Evolutionary conservation across 2,888 invertebrate species (phyloP), one percentile per base, ranked within the genome.

Genomic region (Acanthoscelides obtectus): DNA sequence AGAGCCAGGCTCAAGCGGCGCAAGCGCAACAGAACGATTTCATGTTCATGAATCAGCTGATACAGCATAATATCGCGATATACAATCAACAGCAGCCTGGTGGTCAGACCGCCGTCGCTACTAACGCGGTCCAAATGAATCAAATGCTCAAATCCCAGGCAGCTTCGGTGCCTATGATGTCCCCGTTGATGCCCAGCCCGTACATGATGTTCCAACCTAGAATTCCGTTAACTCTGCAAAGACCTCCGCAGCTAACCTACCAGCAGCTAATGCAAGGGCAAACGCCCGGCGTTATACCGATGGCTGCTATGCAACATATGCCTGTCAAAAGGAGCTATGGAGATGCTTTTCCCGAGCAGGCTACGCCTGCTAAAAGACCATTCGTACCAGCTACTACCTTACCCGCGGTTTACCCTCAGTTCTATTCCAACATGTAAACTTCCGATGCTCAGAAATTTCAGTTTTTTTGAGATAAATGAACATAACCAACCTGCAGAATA

Each of bases 1-100:
- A 92, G 78, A 90, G 90, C 82, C 91, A 89, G 67, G 82, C 81
- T 12, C 83, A 83, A 22, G 83, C 83, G 67, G 82, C 82, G 17
- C 45, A 45, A 45, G 45, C 45, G 12, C 45, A 45, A 45, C 83
- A 85, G 74, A 84, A 88, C 86, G 75, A 86, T 85, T 72, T 85
- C 78, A 71, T 85, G 21, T 73, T 85, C 17, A 83, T 86, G 83
- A 84, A 84, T 75, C 85, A 85, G 73, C 80, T 85, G 21, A 83
- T 84, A 21, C 85, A 84, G 69, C 83, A 87, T 80, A 86, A 82
- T 78, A 82, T 83, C 64, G 83, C 84, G 3, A 78, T 85, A 67
- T 77, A 84, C 22, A 82, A 83, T 75, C 83, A 84, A 67, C 63
- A 63, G 8, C 27, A 19, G 2, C 81, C 75, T 70, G 80, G 72